phyloP scores from a whole-genome alignment of 2,113 vertebrate species.

The Limanda limanda region DNA sequence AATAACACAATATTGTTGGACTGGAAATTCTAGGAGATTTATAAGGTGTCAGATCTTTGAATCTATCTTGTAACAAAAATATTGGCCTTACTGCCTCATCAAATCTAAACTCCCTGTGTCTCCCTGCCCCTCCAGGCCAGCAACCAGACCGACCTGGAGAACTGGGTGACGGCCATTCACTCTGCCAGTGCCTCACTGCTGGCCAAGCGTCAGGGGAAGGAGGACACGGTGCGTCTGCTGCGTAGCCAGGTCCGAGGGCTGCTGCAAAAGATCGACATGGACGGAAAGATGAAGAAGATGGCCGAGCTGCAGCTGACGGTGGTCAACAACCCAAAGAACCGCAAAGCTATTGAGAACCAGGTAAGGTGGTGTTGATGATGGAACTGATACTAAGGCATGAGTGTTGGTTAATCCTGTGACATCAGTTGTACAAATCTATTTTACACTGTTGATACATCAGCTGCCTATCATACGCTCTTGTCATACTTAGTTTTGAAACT shows the following conservation, averaged over 20 bases:
- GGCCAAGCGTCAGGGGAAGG: conserved; percentile 94
- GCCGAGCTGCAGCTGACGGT: conserved; percentile 93
- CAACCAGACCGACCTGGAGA: conserved; percentile 97
- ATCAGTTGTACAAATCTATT: not conserved
- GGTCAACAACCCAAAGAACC: conserved; percentile 92
- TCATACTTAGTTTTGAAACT: not conserved
- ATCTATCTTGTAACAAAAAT: conserved; percentile 2
- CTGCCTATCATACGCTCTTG: not conserved
- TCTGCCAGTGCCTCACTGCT: conserved; percentile 95
- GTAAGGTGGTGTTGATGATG: conserved; percentile 66
- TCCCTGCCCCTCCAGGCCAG: conserved; percentile 83
- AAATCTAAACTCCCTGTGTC: not conserved
- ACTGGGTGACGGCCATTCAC: conserved; percentile 97
- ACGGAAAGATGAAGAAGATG: conserved; percentile 99
- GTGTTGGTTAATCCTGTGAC: not conserved
- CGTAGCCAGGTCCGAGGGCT: conserved; percentile 90
- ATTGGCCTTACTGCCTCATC: conserved; percentile 12
- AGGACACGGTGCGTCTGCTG: conserved; percentile 92
- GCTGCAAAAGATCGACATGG: conserved; percentile 98
- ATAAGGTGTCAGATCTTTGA: conserved; percentile 4
- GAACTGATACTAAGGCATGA: not conserved
- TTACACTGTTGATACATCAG: not conserved
- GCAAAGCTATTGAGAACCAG: conserved; percentile 98
- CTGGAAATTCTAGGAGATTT: not conserved
- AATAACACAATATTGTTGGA: conserved; percentile 9